Percentiles rank a stretch among this genome's conserved stretches.
Evolutionary conservation across 2,797 vertebrate species (phyloP).

Genomic region (Rhynchonycteris naso): DNA sequence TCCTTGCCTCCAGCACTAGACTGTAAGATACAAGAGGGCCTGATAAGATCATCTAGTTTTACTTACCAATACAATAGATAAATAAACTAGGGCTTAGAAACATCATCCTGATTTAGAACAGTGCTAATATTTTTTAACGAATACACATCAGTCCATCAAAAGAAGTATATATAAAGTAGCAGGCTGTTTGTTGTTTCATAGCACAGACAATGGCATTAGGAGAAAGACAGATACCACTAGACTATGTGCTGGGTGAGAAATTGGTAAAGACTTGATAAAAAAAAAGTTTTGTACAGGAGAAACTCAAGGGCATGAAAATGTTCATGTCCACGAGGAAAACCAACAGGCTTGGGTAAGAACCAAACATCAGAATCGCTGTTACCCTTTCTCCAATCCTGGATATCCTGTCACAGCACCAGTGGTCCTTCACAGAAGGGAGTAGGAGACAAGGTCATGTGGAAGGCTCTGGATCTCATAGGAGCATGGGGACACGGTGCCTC

Average conservation of each 20-base stretch:
- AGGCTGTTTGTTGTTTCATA: conserved; percentile 32
- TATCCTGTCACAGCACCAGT: not conserved
- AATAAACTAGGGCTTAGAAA: not conserved
- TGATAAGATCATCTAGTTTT: not conserved
- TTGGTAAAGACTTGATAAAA: not conserved
- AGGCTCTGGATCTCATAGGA: not conserved
- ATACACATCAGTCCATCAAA: not conserved
- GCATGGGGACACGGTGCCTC: not conserved
- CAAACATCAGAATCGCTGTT: not conserved
- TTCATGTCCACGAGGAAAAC: not conserved
- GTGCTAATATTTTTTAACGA: not conserved
- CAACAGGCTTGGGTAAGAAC: not conserved
- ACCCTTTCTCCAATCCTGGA: not conserved
- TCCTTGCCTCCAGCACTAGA: not conserved
- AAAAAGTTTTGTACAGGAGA: not conserved
- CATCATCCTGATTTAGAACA: not conserved
- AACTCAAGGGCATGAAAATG: not conserved
- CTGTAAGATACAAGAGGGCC: not conserved
- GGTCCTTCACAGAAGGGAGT: not conserved
- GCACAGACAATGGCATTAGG: not conserved
- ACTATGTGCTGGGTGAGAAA: not conserved
- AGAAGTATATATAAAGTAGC: not conserved
- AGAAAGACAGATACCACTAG: conserved; percentile 7
- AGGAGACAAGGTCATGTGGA: not conserved
- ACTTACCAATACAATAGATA: not conserved